A percentile compares a stretch with the other conserved stretches of the same genome.
Conservation (phyloP, 2,888 invertebrate genomes). For the Hipparchia sbordonii region DNA sequence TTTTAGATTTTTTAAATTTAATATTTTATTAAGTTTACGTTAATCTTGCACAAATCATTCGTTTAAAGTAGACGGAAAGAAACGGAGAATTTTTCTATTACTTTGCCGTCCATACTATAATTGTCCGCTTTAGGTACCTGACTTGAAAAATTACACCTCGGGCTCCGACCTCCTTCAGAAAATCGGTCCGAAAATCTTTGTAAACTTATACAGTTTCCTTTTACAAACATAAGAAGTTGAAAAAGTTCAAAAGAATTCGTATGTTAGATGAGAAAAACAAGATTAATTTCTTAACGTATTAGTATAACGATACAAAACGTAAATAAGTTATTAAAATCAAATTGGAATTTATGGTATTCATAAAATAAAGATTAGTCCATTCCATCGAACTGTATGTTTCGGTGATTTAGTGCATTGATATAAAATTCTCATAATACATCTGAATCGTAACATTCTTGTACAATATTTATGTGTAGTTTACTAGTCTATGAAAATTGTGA, state of each 20-base stretch:
- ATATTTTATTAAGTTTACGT: too few relatives aligned
- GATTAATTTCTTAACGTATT: slow-evolving; percentile 61
- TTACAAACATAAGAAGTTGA: background rate
- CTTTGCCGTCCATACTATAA: too few relatives aligned
- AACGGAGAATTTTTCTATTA: too few relatives aligned
- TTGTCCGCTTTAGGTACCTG: too few relatives aligned
- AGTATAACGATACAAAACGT: slow-evolving; percentile 53
- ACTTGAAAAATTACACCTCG: too few relatives aligned
- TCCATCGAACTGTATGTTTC: slow-evolving; percentile 52
- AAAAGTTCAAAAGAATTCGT: background rate
- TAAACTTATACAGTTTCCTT: background rate
- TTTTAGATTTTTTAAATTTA: too few relatives aligned
- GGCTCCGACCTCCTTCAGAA: too few relatives aligned
- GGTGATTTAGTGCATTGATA: slow-evolving; percentile 71
- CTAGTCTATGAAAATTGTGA: slow-evolving; percentile 70
- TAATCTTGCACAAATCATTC: too few relatives aligned
- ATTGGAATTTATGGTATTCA: slow-evolving; percentile 76
- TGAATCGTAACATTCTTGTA: slow-evolving; percentile 63
- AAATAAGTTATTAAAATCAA: slow-evolving; percentile 79
- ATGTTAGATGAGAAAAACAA: slow-evolving; percentile 53
- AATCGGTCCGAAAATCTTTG: background rate
- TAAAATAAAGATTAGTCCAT: slow-evolving; percentile 75
- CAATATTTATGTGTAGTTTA: slow-evolving; percentile 66
- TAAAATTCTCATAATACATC: slow-evolving; percentile 58
- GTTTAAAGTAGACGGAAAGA: too few relatives aligned